Base-by-base conservation (phyloP, 2,888 invertebrate species). In the Lobophora halterata region DNA sequence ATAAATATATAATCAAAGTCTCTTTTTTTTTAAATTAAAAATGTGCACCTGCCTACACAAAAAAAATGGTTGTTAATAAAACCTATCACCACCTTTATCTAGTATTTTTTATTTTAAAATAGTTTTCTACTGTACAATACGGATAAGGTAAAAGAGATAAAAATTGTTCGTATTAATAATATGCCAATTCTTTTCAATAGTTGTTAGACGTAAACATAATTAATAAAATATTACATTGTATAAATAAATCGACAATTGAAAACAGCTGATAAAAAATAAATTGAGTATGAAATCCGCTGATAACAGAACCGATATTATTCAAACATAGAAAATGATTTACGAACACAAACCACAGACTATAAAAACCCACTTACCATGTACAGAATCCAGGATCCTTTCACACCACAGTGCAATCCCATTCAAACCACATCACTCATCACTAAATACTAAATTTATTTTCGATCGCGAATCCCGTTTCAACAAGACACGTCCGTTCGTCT, bases 401-500 rank as follows among this genome's bases (percentile, higher is more conserved):
- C 39, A 44, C 37, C 28, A 42, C 41, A 45, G 21, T 21, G 46
- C 51, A 52, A 51, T 51, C 49, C 51, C 47, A 49, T 49, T 38
- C 20, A 42, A 20, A 9, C 18, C 42, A 48, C 39, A 31, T 38
- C 38, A 30, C 46, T 36, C 49, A 39, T 17, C 34, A 48, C 41
- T 40, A 27, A 8, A 23, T 28, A 46, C 46, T 30, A 35, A 26
- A 29, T 43, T 50, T 48, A 44, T 39, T 41, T 41, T 30, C 45
- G 48, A 39, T 36, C 47, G 42, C 25, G 31, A 6, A 3, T 12
- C 14, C 10, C 13, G 10, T 1, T 27, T 29, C 46, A 40, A 17
- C 2, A 10, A 45, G 52, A 48, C 59, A 58, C 69, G 67, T 60
- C 56, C 71, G 73, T 37, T 46, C 64, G 52, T 37, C 55, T 52